phyloP scores from a whole-genome alignment of 2,113 vertebrate genomes.

The Zeus faber region DNA sequence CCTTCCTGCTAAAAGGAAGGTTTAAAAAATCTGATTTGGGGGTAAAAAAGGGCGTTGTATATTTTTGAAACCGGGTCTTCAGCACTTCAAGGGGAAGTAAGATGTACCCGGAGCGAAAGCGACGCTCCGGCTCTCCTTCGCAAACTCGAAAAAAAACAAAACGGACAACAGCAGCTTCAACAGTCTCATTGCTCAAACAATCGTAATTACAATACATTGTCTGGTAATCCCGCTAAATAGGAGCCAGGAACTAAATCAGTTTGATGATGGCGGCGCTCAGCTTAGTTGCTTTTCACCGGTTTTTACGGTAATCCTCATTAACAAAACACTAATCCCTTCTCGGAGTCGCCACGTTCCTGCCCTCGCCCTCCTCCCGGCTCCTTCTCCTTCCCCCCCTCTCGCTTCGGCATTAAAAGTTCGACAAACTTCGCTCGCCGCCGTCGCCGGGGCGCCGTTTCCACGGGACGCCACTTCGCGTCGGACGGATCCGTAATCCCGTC shows the following conservation, averaged over 20 bases:
- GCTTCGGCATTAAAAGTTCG: background rate
- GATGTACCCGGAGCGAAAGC: background rate
- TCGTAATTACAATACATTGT: constrained; percentile 68
- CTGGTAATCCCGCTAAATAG: constrained; percentile 68
- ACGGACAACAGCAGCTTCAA: constrained; percentile 40
- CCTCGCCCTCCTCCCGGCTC: constrained; percentile 4
- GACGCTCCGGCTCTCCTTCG: constrained; percentile 3
- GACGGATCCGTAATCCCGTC: background rate
- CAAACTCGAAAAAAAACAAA: constrained; percentile 28
- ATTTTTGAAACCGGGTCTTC: background rate
- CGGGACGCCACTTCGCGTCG: background rate
- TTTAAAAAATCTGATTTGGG: too few species aligned
- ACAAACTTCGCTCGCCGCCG: background rate
- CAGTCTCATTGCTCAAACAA: constrained; percentile 62
- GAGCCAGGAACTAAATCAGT: constrained; percentile 59
- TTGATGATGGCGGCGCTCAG: constrained; percentile 51
- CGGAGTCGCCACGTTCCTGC: constrained; percentile 24
- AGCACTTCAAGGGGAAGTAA: background rate
- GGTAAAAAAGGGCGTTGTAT: too few species aligned
- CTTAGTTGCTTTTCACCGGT: constrained; percentile 56
- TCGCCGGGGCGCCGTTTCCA: background rate
- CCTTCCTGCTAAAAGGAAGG: constrained; percentile 5
- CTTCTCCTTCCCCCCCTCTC: constrained; percentile 38
- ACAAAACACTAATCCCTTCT: constrained; percentile 57
- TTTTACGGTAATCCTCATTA: constrained; percentile 63